Conservation (phyloP, 2,888 invertebrate genomes). For the Drosophila putrida region DNA sequence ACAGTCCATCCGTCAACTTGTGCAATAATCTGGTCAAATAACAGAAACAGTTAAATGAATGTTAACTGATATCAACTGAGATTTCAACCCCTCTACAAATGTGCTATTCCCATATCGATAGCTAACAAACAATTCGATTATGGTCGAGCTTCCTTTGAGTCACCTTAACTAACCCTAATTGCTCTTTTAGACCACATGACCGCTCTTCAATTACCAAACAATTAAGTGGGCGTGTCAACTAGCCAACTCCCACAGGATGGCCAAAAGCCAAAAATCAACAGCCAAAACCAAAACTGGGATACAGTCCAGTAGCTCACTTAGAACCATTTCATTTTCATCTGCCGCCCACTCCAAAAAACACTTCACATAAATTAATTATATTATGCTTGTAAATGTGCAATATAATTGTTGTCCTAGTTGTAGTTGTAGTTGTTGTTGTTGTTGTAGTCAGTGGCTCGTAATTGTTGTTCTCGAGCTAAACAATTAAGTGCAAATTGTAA, state of each 20-base stretch:
- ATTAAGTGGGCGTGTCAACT: slow-evolving; percentile 46
- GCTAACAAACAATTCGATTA: slow-evolving; percentile 19
- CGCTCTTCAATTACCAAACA: slow-evolving; percentile 39
- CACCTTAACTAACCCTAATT: slow-evolving; percentile 35
- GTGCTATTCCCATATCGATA: neutral
- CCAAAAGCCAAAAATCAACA: slow-evolving; percentile 17
- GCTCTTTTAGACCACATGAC: slow-evolving; percentile 30
- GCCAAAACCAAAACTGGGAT: slow-evolving; percentile 11
- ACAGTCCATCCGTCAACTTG: slow-evolving; percentile 2
- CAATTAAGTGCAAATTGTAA: slow-evolving; percentile 66
- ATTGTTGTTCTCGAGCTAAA: slow-evolving; percentile 52
- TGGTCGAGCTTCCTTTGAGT: neutral
- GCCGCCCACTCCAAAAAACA: slow-evolving; percentile 14
- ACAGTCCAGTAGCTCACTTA: slow-evolving; percentile 35
- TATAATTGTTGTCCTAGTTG: slow-evolving; percentile 47
- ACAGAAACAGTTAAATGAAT: slow-evolving; percentile 8
- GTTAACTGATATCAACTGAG: slow-evolving; percentile 14
- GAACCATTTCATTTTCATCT: slow-evolving; percentile 14
- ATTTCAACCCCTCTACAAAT: neutral
- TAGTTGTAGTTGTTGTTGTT: slow-evolving; percentile 45
- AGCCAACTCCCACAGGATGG: slow-evolving; percentile 9
- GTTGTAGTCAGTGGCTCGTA: slow-evolving; percentile 34
- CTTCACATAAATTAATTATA: slow-evolving; percentile 78
- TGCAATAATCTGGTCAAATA: neutral
- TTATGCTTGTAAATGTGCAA: slow-evolving; percentile 55